A percentile compares a stretch with the other conserved stretches of the same genome.
Conservation (phyloP, 2,888 invertebrate species). For the Leptopterna dolabrata region DNA sequence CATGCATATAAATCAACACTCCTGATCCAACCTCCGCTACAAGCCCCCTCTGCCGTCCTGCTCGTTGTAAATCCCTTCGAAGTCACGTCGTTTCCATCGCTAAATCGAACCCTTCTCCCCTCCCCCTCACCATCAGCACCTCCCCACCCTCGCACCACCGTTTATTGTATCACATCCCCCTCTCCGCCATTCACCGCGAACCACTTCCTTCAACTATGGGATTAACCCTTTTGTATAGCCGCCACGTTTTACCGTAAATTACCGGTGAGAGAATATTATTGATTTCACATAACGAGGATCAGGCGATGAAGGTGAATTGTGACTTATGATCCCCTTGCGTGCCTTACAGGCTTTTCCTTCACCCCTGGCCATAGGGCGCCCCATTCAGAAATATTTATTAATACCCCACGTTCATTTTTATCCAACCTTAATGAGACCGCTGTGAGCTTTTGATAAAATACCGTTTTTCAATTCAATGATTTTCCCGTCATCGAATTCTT, state of each 20-base stretch:
- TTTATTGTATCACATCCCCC: slow-evolving; percentile 19
- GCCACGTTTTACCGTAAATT: background rate
- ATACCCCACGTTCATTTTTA: background rate
- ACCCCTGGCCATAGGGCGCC: background rate
- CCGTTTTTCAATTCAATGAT: background rate
- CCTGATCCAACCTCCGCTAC: background rate
- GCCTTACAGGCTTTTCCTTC: background rate
- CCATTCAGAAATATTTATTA: background rate
- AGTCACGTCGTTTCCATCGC: slow-evolving; percentile 34
- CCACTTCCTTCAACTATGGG: background rate
- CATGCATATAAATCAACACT: slow-evolving; percentile 39
- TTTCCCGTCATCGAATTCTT: no score
- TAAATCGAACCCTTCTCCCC: slow-evolving; percentile 19
- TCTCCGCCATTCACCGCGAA: background rate
- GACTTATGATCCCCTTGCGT: background rate
- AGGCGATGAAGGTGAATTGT: background rate
- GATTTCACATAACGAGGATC: slow-evolving; percentile 7
- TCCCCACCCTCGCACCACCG: background rate
- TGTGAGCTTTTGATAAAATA: background rate
- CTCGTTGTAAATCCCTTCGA: background rate
- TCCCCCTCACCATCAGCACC: background rate
- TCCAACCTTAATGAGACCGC: background rate
- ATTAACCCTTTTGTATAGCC: background rate
- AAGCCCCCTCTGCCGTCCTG: background rate
- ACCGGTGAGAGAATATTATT: slow-evolving; percentile 3